Base-by-base conservation (phyloP, 2,113 vertebrate species). In the Corythoichthys haematopterus region DNA sequence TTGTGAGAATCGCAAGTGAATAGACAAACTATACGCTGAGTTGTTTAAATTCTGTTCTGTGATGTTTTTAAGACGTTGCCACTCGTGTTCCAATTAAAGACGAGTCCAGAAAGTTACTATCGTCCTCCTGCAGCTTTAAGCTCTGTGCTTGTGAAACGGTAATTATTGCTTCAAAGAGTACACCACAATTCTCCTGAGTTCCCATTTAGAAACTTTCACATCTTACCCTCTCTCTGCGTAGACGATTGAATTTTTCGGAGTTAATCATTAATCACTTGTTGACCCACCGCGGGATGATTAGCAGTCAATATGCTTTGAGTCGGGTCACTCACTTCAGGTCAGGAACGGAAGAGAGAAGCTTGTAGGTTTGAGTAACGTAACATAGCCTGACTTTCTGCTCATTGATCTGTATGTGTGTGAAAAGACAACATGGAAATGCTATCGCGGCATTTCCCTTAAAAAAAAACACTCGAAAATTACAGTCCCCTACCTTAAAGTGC, bases 81-180 rank as follows among this genome's bases (percentile, higher is more conserved):
- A 75, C 68, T 52, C 65, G 68, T 68, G 69, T 73, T 86, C 80
- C 82, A 89, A 87, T 88, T 90, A 86, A 80, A 79, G 74, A 65
- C 46, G 52, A 79, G 72, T 70, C 75, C 65, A 70, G 69, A 70
- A 78, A 70, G 65, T 80, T 79, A 74, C 69, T 77, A 77, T 84
- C 85, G 71, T 73, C 71, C 70, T 70, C 69, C 69, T 69, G 84
- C 79, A 79, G 82, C 79, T 79, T 77, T 77, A 70, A 61, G 78
- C 69, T 66, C 58, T 38, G 10, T 50, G 20, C 80, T 58, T 79
- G 79, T 78, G 75, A 82, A 79, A 82, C 72, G 71, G 80, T 89
- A 89, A 90, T 91, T 89, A 91, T 88, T 85, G 83, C 86, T 86
- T 89, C 87, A 89, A 89, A 88, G 87, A 85, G 67, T 83, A 79